A percentile compares a stretch with the other conserved stretches of the same genome.
phyloP scores from a whole-genome alignment of 2,888 invertebrate genomes.

The Seira musarum region DNA sequence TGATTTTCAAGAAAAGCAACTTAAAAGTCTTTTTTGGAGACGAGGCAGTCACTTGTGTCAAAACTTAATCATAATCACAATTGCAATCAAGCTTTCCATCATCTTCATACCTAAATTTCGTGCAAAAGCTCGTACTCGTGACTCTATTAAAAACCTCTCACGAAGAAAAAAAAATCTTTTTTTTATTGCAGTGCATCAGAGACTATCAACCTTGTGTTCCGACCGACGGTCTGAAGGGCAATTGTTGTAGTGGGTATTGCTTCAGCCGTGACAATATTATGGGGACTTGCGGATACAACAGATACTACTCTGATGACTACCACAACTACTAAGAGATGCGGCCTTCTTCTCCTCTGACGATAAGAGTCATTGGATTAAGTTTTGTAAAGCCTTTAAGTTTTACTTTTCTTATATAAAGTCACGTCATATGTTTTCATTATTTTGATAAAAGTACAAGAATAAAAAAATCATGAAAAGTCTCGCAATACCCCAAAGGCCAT shows the following conservation, averaged over 20 bases:
- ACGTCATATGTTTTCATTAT: too few species aligned
- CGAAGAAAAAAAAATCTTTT: slow-evolving; percentile 3
- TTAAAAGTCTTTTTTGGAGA: background rate
- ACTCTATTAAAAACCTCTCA: background rate
- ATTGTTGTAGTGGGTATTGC: slow-evolving; percentile 64
- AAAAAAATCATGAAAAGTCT: too few species aligned
- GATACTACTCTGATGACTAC: slow-evolving; percentile 57
- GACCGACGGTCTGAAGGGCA: slow-evolving; percentile 59
- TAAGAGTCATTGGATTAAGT: background rate
- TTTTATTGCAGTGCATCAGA: slow-evolving; percentile 55
- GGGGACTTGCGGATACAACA: slow-evolving; percentile 51
- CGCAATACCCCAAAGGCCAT: too few species aligned
- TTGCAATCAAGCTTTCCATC: background rate
- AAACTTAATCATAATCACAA: background rate
- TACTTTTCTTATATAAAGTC: background rate
- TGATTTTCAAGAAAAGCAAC: slow-evolving; percentile 2
- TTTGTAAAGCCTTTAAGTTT: background rate
- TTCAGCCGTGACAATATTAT: slow-evolving; percentile 50
- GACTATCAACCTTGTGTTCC: slow-evolving; percentile 61
- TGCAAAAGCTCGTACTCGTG: background rate
- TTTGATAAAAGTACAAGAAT: too few species aligned
- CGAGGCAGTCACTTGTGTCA: background rate
- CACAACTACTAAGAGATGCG: slow-evolving; percentile 28
- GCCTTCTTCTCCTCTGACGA: too few species aligned
- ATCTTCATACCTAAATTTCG: background rate